Conservation (phyloP, 1,140 invertebrate genomes). For the Lordiphosa stackelbergi region DNA sequence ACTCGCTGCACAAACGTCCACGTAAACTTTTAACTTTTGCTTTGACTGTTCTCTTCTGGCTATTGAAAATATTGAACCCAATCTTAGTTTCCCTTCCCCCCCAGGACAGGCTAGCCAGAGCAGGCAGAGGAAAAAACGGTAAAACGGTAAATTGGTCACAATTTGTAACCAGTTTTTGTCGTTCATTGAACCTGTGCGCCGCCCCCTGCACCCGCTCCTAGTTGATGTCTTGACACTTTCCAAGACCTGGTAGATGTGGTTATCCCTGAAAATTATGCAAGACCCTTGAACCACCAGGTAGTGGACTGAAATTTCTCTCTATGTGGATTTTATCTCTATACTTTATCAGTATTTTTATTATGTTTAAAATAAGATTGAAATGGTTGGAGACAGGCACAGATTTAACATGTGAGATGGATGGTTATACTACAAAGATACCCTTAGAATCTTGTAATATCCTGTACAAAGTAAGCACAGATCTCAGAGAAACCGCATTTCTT, state of each 20-base stretch:
- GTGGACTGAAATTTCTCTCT: background rate
- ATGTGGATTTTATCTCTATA: background rate
- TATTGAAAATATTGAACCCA: too few species aligned
- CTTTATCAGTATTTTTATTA: too few species aligned
- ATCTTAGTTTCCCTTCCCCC: too few species aligned
- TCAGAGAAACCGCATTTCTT: too few species aligned
- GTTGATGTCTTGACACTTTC: conserved; percentile 11
- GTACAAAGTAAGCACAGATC: too few species aligned
- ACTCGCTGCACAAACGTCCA: conserved; percentile 52
- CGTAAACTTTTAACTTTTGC: conserved; percentile 69
- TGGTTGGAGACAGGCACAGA: too few species aligned
- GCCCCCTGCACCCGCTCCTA: background rate
- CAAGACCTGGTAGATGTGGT: background rate
- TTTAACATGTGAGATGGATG: too few species aligned
- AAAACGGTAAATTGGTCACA: background rate
- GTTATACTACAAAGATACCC: too few species aligned
- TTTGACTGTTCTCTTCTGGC: conserved; percentile 3
- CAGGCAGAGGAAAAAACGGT: too few species aligned
- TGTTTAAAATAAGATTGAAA: too few species aligned
- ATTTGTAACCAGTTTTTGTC: conserved; percentile 10
- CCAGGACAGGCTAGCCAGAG: too few species aligned
- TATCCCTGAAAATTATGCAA: conserved; percentile 10
- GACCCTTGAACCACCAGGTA: conserved; percentile 12
- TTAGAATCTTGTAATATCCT: too few species aligned
- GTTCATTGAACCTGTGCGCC: background rate